Conservation (phyloP, 2,797 vertebrate genomes). For the Danio tinwini region DNA sequence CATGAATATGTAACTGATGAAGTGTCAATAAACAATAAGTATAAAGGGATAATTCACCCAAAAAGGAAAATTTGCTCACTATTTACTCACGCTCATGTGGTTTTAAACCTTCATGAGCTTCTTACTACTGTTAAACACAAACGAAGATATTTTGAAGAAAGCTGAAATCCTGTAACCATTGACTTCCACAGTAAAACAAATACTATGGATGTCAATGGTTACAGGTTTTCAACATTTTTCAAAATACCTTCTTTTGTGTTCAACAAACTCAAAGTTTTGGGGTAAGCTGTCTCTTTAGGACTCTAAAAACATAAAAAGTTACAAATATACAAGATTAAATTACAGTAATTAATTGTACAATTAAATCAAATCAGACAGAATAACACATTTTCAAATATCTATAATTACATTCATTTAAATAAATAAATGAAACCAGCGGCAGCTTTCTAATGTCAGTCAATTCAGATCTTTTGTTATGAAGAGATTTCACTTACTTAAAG, state of each 20-base stretch:
- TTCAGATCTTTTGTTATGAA: constrained; percentile 42
- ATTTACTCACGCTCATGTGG: too few relatives aligned
- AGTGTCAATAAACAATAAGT: neutral
- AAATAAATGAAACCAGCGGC: neutral
- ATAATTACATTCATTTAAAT: neutral
- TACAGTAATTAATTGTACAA: neutral
- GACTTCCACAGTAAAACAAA: too few relatives aligned
- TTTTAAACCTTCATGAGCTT: too few relatives aligned
- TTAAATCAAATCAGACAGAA: neutral
- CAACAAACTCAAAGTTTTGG: too few relatives aligned
- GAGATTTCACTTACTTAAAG: constrained; percentile 14
- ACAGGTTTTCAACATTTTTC: too few relatives aligned
- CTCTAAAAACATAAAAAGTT: neutral
- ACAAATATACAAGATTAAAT: neutral
- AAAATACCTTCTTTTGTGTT: too few relatives aligned
- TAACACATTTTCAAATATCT: neutral
- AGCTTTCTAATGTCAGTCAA: neutral
- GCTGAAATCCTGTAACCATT: too few relatives aligned
- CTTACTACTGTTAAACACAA: neutral
- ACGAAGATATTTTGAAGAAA: neutral
- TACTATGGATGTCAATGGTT: too few relatives aligned
- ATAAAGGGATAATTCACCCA: too few relatives aligned
- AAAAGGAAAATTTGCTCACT: too few relatives aligned
- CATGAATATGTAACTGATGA: neutral
- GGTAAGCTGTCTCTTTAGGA: too few relatives aligned